Evolutionary conservation across 1,140 invertebrate species (phyloP), one percentile per base, ranked within the genome.

Genomic region (Samia ricini): DNA sequence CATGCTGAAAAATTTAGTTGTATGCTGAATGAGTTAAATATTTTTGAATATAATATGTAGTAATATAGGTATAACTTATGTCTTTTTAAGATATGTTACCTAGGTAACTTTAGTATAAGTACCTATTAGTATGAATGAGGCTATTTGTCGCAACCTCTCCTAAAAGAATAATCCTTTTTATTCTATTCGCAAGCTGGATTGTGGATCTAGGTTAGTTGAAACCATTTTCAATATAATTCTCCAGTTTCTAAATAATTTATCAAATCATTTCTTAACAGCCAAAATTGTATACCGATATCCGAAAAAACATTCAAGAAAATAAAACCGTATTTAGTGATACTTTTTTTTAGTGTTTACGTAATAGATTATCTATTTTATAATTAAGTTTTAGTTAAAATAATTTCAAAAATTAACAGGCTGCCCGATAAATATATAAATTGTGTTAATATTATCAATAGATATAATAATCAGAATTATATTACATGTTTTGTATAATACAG

Each of bases 401-500:
- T 52, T 20, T 52, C 33, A 42, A 4, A 52, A 15, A n/a, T 22
- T 22, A 24, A 55, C 52, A 15, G 21, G 52, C 52, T 55, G 52
- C 24, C 22, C 2, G 52, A 55, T 55, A 55, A 55, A 24, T 24
- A 55, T 24, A 22, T 23, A 55, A 24, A 6, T 55, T 55, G 24
- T 24, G 24, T 55, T 22, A 24, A 24, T 55, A 10, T 12, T n/a
- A 55, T 55, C 10, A 57, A 20, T 18, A 42, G 18, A 19, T 36
- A 12, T 42, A n/a, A n/a, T n/a, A n/a, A 42, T 42, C 8, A 42
- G 19, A 33, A 57, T 12, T 54, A 19, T 26, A 36, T 33, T 26
- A 56, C 20, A 19, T 57, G 33, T 57, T 62, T 52, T 61, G 55
- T 56, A 42, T 66, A 52, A 63, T 50, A 48, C 61, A 54, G 62